Conservation (phyloP, 2,113 vertebrate species). For the Raja brachyura region DNA sequence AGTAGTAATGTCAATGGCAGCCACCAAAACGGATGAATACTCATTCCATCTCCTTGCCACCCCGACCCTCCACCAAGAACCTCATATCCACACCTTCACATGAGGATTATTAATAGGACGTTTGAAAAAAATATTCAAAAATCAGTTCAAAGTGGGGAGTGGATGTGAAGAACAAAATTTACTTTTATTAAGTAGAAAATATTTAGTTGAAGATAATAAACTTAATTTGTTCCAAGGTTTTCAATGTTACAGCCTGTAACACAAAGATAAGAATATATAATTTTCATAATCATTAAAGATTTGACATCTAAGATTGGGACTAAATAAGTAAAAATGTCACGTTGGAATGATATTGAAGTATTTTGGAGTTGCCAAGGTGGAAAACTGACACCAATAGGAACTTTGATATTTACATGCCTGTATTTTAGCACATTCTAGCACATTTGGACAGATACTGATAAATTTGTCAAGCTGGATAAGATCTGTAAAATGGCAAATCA, state of each 20-base stretch:
- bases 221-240: constrained; percentile 7
- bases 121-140: neutral
- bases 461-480: neutral
- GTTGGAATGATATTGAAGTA: neutral
- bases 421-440: neutral
- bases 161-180: neutral
- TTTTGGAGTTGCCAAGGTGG: neutral
- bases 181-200: neutral
- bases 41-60: neutral
- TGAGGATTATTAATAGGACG: no score
- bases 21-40: neutral
- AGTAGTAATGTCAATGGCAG: neutral
- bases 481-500: neutral
- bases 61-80: neutral
- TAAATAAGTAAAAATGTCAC: neutral
- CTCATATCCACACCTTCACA: neutral
- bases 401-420: neutral
- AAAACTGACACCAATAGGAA: neutral
- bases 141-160: neutral
- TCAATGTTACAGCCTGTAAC: neutral
- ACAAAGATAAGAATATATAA: neutral
- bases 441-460: neutral
- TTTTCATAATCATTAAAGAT: neutral
- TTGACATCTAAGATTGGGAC: neutral
- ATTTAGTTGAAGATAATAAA: neutral